Percentiles rank a stretch among this genome's conserved stretches.
phyloP scores from a whole-genome alignment of 1,140 invertebrate species.

The Drosophila ambigua region DNA sequence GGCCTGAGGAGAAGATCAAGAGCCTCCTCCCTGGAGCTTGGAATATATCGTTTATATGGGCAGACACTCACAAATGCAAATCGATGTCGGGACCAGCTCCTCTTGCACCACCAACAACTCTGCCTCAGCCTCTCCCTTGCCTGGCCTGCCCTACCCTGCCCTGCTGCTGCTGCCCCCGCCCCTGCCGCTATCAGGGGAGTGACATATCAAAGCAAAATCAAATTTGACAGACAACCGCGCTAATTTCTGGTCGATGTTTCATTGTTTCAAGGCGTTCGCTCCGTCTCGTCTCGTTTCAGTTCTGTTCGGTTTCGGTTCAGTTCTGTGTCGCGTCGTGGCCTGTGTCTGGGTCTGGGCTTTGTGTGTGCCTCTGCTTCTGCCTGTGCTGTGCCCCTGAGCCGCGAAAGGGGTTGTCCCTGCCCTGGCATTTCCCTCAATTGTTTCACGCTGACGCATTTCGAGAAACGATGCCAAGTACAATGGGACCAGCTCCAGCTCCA shows the following conservation, averaged over 20 bases:
- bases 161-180: neutral
- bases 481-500: neutral
- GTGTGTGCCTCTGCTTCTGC: slow-evolving; percentile 1
- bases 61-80: slow-evolving; percentile 58
- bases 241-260: slow-evolving; percentile 80
- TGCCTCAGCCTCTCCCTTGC: neutral
- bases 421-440: slow-evolving; percentile 60
- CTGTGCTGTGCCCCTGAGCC: slow-evolving; percentile 9
- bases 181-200: slow-evolving; percentile 21
- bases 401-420: slow-evolving; percentile 4
- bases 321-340: neutral
- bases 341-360: slow-evolving; percentile 1
- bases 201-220: slow-evolving; percentile 79
- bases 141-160: too few species aligned
- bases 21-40: too few species aligned
- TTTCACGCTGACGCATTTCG: slow-evolving; percentile 65
- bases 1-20: too few species aligned
- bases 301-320: slow-evolving; percentile 11
- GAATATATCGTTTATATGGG: neutral
- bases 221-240: slow-evolving; percentile 83
- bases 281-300: slow-evolving; percentile 16
- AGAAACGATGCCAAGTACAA: slow-evolving; percentile 32
- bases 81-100: slow-evolving; percentile 29
- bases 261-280: slow-evolving; percentile 78
- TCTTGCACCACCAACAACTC: slow-evolving; percentile 8